Base-by-base conservation (phyloP, 2,888 invertebrate species). In the Philhelius pedissequus region DNA sequence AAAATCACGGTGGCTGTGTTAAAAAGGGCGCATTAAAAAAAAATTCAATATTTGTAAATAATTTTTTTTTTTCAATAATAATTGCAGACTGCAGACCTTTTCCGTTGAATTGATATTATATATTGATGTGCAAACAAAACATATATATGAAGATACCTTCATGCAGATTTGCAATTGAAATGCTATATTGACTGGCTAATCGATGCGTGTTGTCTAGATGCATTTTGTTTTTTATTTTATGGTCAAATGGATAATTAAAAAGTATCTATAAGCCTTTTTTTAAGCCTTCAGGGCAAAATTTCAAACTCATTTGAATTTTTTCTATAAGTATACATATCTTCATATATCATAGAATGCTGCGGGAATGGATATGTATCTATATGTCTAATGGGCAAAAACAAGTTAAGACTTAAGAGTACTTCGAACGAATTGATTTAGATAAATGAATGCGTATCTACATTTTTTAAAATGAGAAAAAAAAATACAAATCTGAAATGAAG, bases 181-280 rank as follows among this genome's bases (percentile, higher is more conserved):
- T 27, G 52, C n/a, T n/a, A 18, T 30, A 30, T 54, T 27, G 15
- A 27, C 27, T 54, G 32, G 56, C 48, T 48, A 64, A 64, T 64
- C 30, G 64, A 64, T 64, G 64, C 64, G 48, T 64, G 48, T 20
- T 48, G 64, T 64, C 64, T 64, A 64, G 48, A 22, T 64, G n/a
- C 32, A 64, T 62, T 62, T 43, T 30, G 48, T 45, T 64, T 64
- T n/a, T n/a, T n/a, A n/a, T n/a, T n/a, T 48, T 32, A 64, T 40
- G 30, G 45, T n/a, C 48, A n/a, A 48, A 62, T 62, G 45, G 18
- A 62, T 62, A 62, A 62, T 62, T 60, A 62, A 62, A 62, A 27
- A 18, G 18, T 13, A 20, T n/a, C n/a, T n/a, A n/a, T 60, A 43
- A 60, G 27, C 6, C 60, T 40, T 13, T 38, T n/a, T 15, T 38